Percentiles rank a stretch among this genome's conserved stretches.
Evolutionary conservation across 30 jellyfish, hydroid and myxozoan genomes (phyloP).

Genomic region (Hydractinia echinata): DNA sequence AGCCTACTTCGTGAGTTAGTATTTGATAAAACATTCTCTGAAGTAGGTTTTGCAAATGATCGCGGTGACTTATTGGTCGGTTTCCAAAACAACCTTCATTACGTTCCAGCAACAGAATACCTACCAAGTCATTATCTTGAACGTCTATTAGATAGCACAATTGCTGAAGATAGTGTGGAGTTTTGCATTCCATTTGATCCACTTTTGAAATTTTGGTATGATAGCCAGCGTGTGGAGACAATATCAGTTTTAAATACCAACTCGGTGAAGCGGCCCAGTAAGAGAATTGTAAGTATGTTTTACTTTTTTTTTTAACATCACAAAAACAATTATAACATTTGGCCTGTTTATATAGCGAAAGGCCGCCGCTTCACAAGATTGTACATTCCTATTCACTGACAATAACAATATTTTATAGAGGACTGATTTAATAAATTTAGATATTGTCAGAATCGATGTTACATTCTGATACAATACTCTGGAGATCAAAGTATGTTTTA

Average conservation of each 20-base stretch:
- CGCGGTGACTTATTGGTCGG: slow-evolving; percentile 81
- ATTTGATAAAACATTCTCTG: slow-evolving; percentile 48
- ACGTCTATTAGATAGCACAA: slow-evolving; percentile 24
- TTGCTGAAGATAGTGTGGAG: slow-evolving; percentile 51
- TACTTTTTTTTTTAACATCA: too few species aligned
- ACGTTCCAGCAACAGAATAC: slow-evolving; percentile 61
- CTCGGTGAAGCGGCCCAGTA: background rate
- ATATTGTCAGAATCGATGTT: too few species aligned
- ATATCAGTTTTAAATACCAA: slow-evolving; percentile 22
- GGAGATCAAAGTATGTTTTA: too few species aligned
- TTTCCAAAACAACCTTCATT: slow-evolving; percentile 54
- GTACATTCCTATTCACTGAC: too few species aligned
- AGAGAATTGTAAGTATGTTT: too few species aligned
- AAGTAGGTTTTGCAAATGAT: slow-evolving; percentile 66
- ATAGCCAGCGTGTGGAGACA: slow-evolving; percentile 43
- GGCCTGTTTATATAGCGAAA: too few species aligned
- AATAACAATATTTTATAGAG: too few species aligned
- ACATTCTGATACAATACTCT: too few species aligned
- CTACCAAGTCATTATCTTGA: slow-evolving; percentile 43
- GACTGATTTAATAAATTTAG: too few species aligned
- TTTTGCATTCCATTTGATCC: slow-evolving; percentile 62
- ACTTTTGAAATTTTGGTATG: slow-evolving; percentile 68
- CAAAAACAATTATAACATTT: too few species aligned
- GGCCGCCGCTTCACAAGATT: too few species aligned
- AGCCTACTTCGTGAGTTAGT: slow-evolving; percentile 51